phyloP scores from a whole-genome alignment of 2,888 invertebrate genomes.

The Herminia tarsipennalis region DNA sequence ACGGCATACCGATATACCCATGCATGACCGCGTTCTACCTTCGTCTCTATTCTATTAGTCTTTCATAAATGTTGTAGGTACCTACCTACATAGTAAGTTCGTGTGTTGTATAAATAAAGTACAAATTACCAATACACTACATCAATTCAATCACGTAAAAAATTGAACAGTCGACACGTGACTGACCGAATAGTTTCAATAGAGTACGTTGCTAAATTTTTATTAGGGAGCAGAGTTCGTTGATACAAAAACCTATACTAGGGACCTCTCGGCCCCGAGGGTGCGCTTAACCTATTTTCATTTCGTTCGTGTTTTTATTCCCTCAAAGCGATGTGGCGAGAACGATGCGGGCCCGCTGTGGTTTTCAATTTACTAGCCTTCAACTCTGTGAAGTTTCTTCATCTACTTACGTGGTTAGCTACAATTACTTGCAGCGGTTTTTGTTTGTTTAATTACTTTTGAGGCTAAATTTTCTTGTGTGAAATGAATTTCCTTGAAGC shows the following conservation, averaged over 20 bases:
- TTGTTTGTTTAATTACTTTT: constrained; percentile 44
- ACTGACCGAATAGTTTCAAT: constrained; percentile 44
- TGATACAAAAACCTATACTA: constrained; percentile 65
- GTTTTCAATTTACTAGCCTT: constrained; percentile 69
- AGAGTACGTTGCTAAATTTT: constrained; percentile 56
- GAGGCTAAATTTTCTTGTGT: constrained; percentile 21
- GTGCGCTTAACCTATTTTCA: constrained; percentile 77
- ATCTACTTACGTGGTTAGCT: constrained; percentile 36
- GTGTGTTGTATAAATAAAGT: no score
- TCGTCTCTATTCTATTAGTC: no score
- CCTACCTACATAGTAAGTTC: no score
- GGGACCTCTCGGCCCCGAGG: constrained; percentile 58
- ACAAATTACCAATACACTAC: no score
- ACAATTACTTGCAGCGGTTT: constrained; percentile 38
- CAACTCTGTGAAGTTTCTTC: constrained; percentile 40
- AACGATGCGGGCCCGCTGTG: constrained; percentile 56
- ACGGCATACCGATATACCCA: no score
- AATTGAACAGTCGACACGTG: constrained; percentile 39
- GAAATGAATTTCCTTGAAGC: constrained; percentile 15
- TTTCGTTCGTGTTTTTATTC: constrained; percentile 71
- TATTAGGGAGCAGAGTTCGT: constrained; percentile 54
- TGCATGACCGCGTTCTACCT: no score
- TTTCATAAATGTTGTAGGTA: no score
- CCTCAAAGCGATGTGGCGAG: constrained; percentile 52
- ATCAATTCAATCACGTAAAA: constrained; percentile 40